Evolutionary conservation across 2,797 vertebrate species (phyloP), one percentile per base, ranked within the genome.

Genomic region (Crypturellus tataupa): DNA sequence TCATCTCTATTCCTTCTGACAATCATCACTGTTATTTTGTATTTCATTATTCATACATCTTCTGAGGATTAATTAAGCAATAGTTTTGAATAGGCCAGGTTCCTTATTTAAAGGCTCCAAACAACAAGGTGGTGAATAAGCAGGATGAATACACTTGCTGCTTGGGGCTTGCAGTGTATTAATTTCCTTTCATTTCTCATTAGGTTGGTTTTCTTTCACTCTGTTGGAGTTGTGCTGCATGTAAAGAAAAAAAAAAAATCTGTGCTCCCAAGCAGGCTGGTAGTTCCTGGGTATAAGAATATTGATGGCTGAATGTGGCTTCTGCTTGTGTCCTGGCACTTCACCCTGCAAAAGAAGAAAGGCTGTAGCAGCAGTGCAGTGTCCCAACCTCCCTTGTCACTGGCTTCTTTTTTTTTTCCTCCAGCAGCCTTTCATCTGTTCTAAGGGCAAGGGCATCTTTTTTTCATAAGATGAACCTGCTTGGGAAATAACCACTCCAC

Each of bases 111-210:
- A 87, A 93, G 29, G 55, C 75, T 95, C 62, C 80, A 92, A 77
- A 89, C 63, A 94, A 89, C 79, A 87, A 76, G 65, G 73, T 70
- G 71, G 55, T 80, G 89, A 69, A 89, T 62, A 89, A 92, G 89
- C 63, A 92, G 67, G 84, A 91, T 53, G 80, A 93, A 89, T 33
- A 89, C 85, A 80, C 85, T 95, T 87, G 89, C 39, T 87, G 91
- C 39, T 60, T 12, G 78, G 85, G 79, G 82, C 87, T 95, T 93
- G 85, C 62, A 83, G 44, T 87, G 65, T 87, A 92, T 95, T 96
- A 93, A 87, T 72, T 91, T 86, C n/a, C 49, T 80, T 82, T 88
- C 37, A 15, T 86, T 96, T 94, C 73, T 95, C 77, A 78, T 95
- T 95, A 92, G 55, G 83, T 81, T 70, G 46, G 29, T 91, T 95